Conservation (phyloP, 2,888 invertebrate genomes). For the Chrysotoxum bicinctum region DNA sequence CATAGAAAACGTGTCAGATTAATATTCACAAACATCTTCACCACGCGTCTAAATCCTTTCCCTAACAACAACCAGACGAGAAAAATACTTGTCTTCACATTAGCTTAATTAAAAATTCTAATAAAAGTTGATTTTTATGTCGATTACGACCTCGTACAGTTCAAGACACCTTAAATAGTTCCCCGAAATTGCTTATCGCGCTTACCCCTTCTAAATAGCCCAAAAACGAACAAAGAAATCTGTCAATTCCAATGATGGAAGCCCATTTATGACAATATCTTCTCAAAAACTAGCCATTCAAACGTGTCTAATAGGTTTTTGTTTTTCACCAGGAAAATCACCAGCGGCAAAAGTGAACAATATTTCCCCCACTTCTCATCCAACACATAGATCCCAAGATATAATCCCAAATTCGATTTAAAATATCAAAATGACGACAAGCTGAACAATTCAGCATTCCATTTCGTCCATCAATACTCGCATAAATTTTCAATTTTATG, state of each 20-base stretch:
- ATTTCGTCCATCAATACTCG: slow-evolving; percentile 71
- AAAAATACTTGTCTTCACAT: slow-evolving; percentile 25
- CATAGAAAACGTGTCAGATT: not conserved
- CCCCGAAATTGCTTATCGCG: not conserved
- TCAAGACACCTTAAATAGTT: slow-evolving; percentile 48
- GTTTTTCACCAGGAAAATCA: not conserved
- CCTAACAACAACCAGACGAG: not conserved
- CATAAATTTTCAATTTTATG: slow-evolving; percentile 70
- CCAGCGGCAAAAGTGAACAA: slow-evolving; percentile 4
- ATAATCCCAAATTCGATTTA: slow-evolving; percentile 60
- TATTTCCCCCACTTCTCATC: not conserved
- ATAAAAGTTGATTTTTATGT: slow-evolving; percentile 55
- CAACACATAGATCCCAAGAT: not conserved
- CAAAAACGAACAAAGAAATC: not conserved
- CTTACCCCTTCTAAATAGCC: slow-evolving; percentile 53
- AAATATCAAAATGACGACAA: slow-evolving; percentile 70
- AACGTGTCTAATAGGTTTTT: slow-evolving; percentile 68
- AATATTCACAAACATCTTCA: not conserved
- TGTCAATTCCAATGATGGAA: slow-evolving; percentile 36
- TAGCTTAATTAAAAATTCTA: slow-evolving; percentile 17
- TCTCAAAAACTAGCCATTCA: slow-evolving; percentile 33
- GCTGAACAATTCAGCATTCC: slow-evolving; percentile 65
- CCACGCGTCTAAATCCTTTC: not conserved
- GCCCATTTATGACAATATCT: slow-evolving; percentile 60
- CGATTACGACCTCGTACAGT: slow-evolving; percentile 39